A percentile compares a stretch with the other conserved stretches of the same genome.
phyloP scores from a whole-genome alignment of 37 sponge, comb jelly and placozoan species.

The Oopsacas minuta region DNA sequence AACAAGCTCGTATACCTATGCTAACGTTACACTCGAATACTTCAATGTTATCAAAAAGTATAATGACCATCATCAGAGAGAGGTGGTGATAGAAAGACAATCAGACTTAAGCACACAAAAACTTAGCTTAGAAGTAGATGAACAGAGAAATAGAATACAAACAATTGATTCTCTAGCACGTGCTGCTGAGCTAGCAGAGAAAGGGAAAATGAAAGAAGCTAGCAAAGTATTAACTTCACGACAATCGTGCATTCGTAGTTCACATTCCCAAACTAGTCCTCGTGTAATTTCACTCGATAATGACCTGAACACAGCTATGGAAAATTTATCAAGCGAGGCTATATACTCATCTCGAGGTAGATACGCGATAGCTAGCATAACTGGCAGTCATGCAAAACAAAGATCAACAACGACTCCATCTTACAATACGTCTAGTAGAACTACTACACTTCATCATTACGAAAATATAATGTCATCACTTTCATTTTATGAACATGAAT shows the following conservation, averaged over 20 bases:
- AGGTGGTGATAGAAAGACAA: not conserved
- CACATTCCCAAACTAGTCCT: not conserved
- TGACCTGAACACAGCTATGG: not conserved
- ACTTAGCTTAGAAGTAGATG: slow-evolving; percentile 14
- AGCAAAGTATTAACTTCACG: not conserved
- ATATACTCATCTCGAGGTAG: not conserved
- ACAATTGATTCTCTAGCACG: not conserved
- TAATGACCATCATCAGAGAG: not conserved
- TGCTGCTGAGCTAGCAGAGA: slow-evolving; percentile 20
- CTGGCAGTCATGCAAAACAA: not conserved
- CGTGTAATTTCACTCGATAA: not conserved
- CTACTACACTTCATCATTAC: too few relatives aligned
- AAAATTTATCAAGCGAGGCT: not conserved
- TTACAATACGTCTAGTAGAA: not conserved
- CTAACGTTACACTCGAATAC: not conserved
- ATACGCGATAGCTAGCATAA: not conserved
- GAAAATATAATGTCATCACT: too few relatives aligned
- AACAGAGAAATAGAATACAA: slow-evolving; percentile 18
- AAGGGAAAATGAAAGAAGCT: slow-evolving; percentile 5
- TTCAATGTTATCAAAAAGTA: slow-evolving; percentile 24
- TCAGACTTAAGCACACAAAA: not conserved
- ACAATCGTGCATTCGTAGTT: not conserved
- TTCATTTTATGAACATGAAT: too few relatives aligned
- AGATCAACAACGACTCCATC: not conserved
- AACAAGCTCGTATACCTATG: not conserved